Percentiles rank a stretch among this genome's conserved stretches.
phyloP scores from a whole-genome alignment of 1,140 invertebrate genomes.

The Penaeus indicus region DNA sequence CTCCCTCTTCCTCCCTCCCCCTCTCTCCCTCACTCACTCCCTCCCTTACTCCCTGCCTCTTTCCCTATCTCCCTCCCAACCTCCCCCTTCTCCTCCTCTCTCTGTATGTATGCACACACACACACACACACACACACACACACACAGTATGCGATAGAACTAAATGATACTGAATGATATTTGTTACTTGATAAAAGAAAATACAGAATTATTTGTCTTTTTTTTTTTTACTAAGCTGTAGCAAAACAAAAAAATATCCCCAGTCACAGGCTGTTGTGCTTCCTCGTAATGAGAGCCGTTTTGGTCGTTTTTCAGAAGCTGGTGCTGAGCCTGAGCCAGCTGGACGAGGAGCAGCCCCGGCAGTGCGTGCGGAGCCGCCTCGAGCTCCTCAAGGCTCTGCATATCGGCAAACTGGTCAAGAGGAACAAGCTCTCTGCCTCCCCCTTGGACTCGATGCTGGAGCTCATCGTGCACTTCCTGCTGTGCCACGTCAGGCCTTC shows the following conservation, averaged over 20 bases:
- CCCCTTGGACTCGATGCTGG: conserved; percentile 31
- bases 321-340: neutral
- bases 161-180: neutral
- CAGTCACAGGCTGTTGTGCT: neutral
- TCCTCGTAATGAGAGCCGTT: neutral
- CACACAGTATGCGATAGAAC: neutral
- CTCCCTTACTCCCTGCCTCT: neutral
- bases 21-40: too few relatives aligned
- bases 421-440: conserved; percentile 18
- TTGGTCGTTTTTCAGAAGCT: conserved; percentile 25
- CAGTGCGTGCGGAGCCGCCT: conserved; percentile 36
- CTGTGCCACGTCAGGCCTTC: conserved; percentile 9
- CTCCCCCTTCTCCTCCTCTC: neutral
- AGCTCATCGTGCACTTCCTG: conserved; percentile 40
- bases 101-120: too few relatives aligned
- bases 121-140: too few relatives aligned
- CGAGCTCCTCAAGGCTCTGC: conserved; percentile 19
- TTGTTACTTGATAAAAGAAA: neutral
- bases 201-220: neutral
- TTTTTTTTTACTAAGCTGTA: neutral
- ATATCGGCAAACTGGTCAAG: conserved; percentile 33
- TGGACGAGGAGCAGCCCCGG: conserved; percentile 31
- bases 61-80: neutral
- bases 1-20: too few relatives aligned
- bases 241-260: neutral